phyloP scores from a whole-genome alignment of 2,113 vertebrate genomes.

The Bubo scandiacus region DNA sequence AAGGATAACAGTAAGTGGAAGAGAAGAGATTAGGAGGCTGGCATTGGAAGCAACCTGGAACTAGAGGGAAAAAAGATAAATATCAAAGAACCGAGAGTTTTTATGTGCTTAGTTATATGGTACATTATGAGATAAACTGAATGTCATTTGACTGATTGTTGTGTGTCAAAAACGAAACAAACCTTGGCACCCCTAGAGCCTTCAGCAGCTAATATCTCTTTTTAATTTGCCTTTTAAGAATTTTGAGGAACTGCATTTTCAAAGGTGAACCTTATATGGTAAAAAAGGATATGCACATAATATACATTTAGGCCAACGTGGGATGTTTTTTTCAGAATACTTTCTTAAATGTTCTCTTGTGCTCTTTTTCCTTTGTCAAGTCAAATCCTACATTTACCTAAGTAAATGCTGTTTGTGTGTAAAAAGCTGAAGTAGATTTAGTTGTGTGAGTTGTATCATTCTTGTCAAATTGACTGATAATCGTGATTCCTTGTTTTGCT shows the following conservation, averaged over 20 bases:
- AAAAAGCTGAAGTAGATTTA: not conserved
- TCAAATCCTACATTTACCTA: not conserved
- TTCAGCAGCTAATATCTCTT: not conserved
- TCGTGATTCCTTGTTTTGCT: not conserved
- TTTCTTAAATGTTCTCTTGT: not conserved
- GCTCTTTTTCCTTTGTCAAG: not conserved
- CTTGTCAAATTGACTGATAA: not conserved
- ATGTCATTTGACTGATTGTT: not conserved
- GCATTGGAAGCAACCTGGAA: not conserved
- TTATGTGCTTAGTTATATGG: not conserved
- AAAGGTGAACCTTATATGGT: not conserved
- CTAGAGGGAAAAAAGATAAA: not conserved
- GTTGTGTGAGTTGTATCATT: not conserved
- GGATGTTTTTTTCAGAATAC: not conserved
- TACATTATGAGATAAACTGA: not conserved
- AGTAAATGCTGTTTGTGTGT: not conserved
- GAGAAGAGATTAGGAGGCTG: not conserved
- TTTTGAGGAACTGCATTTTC: not conserved
- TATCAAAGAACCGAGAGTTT: not conserved
- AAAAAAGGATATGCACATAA: not conserved
- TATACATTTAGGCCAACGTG: not conserved
- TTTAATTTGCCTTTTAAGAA: not conserved
- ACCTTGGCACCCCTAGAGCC: not conserved
- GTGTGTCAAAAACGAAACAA: not conserved
- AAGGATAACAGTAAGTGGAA: not conserved